Evolutionary conservation across 2,113 vertebrate species (phyloP).

Genomic region (Bujurquina vittata): DNA sequence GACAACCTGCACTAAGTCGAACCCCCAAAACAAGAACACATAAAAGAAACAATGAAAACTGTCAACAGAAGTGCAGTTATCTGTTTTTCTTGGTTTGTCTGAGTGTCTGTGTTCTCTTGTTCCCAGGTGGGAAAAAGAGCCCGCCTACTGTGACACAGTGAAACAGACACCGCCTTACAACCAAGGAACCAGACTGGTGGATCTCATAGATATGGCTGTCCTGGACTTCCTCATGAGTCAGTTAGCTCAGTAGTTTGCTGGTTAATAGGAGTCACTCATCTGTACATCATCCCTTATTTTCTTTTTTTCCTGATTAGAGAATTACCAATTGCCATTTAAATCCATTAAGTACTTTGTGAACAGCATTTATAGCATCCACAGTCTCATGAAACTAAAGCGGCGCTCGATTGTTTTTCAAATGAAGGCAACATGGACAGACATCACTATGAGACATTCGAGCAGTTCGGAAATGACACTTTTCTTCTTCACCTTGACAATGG

Average conservation of each 20-base stretch:
- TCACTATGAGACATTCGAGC: conserved; percentile 97
- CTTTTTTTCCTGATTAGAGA: not conserved
- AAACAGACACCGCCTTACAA: conserved; percentile 93
- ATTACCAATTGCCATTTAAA: not conserved
- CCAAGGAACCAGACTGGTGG: conserved; percentile 87
- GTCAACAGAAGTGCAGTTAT: not conserved
- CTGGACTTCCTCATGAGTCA: conserved; percentile 98
- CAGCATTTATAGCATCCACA: not conserved
- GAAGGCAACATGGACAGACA: conserved; percentile 98
- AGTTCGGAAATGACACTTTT: conserved; percentile 95
- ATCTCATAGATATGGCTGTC: conserved; percentile 95
- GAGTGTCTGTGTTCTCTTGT: not conserved
- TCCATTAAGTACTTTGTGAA: not conserved
- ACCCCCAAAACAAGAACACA: not conserved
- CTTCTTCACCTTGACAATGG: conserved; percentile 96
- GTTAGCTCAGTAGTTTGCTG: conserved; percentile 20
- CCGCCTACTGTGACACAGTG: conserved; percentile 92
- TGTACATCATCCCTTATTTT: not conserved
- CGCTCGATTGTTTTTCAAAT: not conserved
- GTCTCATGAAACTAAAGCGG: not conserved
- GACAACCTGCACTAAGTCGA: not conserved
- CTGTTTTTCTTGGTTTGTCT: not conserved
- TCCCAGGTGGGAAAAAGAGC: conserved; percentile 94
- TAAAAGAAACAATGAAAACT: not conserved
- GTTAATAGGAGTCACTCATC: not conserved